A percentile compares a stretch with the other conserved stretches of the same genome.
These are phyloP conservation scores for Micoletzkya japonica DNA, from an alignment of 2,888 invertebrate genomes.

Conservation along the genomic window DNA sequence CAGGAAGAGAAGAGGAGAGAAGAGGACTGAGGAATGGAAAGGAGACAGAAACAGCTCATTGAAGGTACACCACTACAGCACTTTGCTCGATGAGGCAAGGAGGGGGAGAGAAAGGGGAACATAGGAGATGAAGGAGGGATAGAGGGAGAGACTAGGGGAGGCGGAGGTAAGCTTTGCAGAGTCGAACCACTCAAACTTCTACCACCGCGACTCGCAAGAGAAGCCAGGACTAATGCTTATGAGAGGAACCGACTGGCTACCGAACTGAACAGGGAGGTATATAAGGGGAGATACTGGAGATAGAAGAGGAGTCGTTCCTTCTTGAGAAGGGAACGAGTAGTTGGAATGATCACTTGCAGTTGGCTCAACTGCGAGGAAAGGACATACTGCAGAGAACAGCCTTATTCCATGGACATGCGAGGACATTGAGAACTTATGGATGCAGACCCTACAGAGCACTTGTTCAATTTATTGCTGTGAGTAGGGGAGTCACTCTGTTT, in stretches of 20 bases:
- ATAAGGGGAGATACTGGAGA: no score
- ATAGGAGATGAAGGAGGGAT: background rate
- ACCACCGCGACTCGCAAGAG: background rate
- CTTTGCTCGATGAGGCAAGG: background rate
- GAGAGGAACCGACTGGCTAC: background rate
- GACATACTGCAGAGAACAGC: no score
- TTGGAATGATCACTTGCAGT: no score
- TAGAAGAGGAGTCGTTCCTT: no score
- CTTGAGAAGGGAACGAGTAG: no score
- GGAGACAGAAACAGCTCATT: background rate
- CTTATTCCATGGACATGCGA: constrained; percentile 1
- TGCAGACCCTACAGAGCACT: constrained; percentile 8
- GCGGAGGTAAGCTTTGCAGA: background rate
- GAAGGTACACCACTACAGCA: background rate
- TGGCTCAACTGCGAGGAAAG: no score
- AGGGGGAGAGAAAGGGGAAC: background rate
- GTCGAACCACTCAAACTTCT: background rate
- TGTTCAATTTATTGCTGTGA: constrained; percentile 11
- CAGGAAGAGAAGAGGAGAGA: background rate
- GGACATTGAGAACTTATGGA: constrained; percentile 12
- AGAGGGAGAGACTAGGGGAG: constrained; percentile 5
- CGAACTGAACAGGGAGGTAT: constrained; percentile 1
- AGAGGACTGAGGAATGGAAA: background rate
- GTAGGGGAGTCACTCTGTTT: background rate
- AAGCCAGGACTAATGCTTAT: background rate